Evolutionary conservation across 2,888 invertebrate species (phyloP).

Genomic region (Lochmaea crataegi): DNA sequence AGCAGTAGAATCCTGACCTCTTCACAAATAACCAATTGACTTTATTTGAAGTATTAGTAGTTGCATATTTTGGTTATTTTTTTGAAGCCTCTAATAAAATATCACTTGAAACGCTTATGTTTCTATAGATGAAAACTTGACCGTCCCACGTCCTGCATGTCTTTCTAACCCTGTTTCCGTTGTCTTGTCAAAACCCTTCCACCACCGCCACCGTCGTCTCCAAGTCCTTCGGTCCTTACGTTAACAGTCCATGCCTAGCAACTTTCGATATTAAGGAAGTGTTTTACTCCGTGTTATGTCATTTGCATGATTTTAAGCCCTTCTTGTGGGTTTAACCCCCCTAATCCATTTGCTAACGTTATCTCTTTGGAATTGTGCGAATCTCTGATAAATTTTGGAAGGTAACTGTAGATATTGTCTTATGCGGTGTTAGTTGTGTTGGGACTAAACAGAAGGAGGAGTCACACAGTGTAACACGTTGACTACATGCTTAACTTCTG

Average conservation of each 20-base stretch:
- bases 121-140: slow-evolving; percentile 30
- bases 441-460: neutral
- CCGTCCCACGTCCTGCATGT: slow-evolving; percentile 46
- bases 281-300: slow-evolving; percentile 55
- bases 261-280: slow-evolving; percentile 54
- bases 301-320: slow-evolving; percentile 52
- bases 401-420: slow-evolving; percentile 23
- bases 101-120: neutral
- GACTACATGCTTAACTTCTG: neutral
- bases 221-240: slow-evolving; percentile 38
- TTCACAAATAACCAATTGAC: too few relatives aligned
- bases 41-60: too few relatives aligned
- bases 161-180: slow-evolving; percentile 44
- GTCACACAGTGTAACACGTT: neutral
- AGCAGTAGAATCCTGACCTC: too few relatives aligned
- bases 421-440: neutral
- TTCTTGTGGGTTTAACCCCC: slow-evolving; percentile 47
- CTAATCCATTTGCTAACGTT: slow-evolving; percentile 33
- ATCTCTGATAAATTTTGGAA: slow-evolving; percentile 28
- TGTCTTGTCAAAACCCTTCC: slow-evolving; percentile 56
- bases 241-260: slow-evolving; percentile 43
- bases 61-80: too few relatives aligned
- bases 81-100: too few relatives aligned
- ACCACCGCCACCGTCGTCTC: slow-evolving; percentile 33
- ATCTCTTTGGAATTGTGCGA: slow-evolving; percentile 34